Evolutionary conservation across 2,113 vertebrate species (phyloP).

Genomic region (Cololabis saira): DNA sequence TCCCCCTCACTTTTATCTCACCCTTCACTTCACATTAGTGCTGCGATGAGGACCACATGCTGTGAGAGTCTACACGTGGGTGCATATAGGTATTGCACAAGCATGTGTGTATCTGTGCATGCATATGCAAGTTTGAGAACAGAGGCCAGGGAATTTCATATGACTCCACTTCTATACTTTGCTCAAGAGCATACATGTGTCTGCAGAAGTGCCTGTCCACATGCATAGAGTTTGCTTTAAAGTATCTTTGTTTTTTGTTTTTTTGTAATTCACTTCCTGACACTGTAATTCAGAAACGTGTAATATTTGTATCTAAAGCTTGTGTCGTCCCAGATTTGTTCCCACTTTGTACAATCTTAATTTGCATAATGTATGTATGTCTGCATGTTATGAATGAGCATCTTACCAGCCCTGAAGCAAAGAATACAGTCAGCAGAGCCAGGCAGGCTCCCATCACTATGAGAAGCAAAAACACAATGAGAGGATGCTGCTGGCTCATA

Average conservation of each 20-base stretch:
- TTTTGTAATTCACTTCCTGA: too few relatives aligned
- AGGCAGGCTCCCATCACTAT: slow-evolving; percentile 97
- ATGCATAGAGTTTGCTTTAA: neutral
- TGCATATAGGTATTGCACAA: slow-evolving; percentile 25
- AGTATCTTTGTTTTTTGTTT: too few relatives aligned
- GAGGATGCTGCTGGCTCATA: slow-evolving; percentile 99
- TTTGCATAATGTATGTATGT: neutral
- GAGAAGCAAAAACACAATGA: slow-evolving; percentile 96
- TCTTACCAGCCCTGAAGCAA: slow-evolving; percentile 96
- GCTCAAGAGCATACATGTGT: too few relatives aligned
- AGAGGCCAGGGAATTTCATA: neutral
- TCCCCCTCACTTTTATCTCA: slow-evolving; percentile 63
- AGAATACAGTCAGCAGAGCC: slow-evolving; percentile 95
- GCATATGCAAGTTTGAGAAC: neutral
- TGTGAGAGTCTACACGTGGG: slow-evolving; percentile 29
- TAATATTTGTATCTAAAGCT: too few relatives aligned
- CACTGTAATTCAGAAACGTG: too few relatives aligned
- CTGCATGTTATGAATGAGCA: slow-evolving; percentile 38
- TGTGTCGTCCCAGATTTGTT: neutral
- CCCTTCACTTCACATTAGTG: slow-evolving; percentile 68
- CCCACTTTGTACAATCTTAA: slow-evolving; percentile 7
- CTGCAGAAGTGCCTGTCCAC: neutral
- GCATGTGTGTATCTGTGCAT: slow-evolving; percentile 7
- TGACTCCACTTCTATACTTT: too few relatives aligned
- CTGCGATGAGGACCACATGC: slow-evolving; percentile 46